Base-by-base conservation (phyloP, 2,888 invertebrate species). In the Sericinus montela region DNA sequence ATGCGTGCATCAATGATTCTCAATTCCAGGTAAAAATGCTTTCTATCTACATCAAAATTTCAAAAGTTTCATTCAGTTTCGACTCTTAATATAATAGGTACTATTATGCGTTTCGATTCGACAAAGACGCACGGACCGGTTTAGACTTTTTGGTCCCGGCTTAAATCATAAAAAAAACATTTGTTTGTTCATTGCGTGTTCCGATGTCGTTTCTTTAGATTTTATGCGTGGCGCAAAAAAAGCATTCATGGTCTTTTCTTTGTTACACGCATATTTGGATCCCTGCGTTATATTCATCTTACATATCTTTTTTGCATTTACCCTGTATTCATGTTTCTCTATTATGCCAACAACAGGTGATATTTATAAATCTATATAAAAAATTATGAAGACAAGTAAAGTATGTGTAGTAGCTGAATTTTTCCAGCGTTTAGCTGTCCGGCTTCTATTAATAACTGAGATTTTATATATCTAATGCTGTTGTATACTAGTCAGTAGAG, bases 41-140 rank as follows among this genome's bases (percentile, higher is more conserved):
- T 35, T 19, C 11, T 8, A 32, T 9, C 15, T 28, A 45, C 19
- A 5, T 19, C 5, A 19, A 19, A 53, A 50, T 52, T 54, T 58
- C 4, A 32, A 57, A 51, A 58, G 45, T 44, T 44, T 47, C 56
- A 52, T 57, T 64, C 61, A 57, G 67, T 66, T 66, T 58, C 67
- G 59, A 61, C 54, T 54, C 63, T 72, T 71, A 75, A 75, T 75
- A 72, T 68, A 74, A 73, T 68, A 74, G 19, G 5, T 19, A 19
- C 19, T 5, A 5, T n/a, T 67, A 63, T 62, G 62, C 61, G 48
- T 59, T 56, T 61, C 69, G 65, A 60, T 61, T 56, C 51, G 52
- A 72, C 65, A 72, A 79, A 11, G 72, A 61, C 49, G 54, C 19
- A 19, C 19, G 25, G 67, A 69, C 72, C 67, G 70, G 70, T 72